A percentile compares a stretch with the other conserved stretches of the same genome.
Evolutionary conservation across 2,797 vertebrate species (phyloP).

Genomic region (Xenentodon cancila): DNA sequence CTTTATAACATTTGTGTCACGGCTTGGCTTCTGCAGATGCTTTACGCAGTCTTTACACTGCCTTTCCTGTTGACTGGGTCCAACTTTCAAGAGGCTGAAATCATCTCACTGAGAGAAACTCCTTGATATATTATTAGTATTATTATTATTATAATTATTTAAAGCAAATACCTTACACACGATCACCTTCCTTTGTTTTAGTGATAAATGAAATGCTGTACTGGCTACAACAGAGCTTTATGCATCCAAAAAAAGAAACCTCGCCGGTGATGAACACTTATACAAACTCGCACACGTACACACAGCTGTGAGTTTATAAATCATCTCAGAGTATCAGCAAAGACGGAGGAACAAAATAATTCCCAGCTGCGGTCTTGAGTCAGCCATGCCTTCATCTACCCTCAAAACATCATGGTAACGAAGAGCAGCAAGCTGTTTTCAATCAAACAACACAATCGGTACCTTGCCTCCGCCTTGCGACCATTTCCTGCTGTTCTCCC

Average conservation of each 20-base stretch:
- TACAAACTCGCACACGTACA: conserved; percentile 12
- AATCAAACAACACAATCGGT: conserved; percentile 66
- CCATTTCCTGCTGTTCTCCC: conserved; percentile 48
- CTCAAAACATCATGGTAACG: conserved; percentile 57
- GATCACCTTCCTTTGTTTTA: conserved; percentile 1
- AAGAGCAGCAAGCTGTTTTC: conserved; percentile 72
- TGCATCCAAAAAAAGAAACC: conserved; percentile 35
- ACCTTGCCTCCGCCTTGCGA: conserved; percentile 41
- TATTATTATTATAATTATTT: not conserved
- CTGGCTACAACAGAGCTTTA: conserved; percentile 21
- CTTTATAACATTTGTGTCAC: conserved; percentile 61
- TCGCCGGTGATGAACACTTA: conserved; percentile 20
- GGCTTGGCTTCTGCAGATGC: conserved; percentile 52
- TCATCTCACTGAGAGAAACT: not conserved
- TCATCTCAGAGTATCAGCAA: conserved; percentile 64
- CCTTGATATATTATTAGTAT: too few relatives aligned
- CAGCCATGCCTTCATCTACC: conserved; percentile 59
- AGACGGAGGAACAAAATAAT: conserved; percentile 53
- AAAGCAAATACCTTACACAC: not conserved
- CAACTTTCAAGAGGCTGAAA: conserved; percentile 5
- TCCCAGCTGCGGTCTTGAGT: conserved; percentile 66
- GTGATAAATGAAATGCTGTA: conserved; percentile 24
- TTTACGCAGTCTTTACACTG: conserved; percentile 37
- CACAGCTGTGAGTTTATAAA: conserved; percentile 74
- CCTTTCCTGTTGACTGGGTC: conserved; percentile 34